A percentile compares a stretch with the other conserved stretches of the same genome.
Evolutionary conservation across 2,113 vertebrate species (phyloP).

Genomic region (Sinocyclocheilus rhinocerous): DNA sequence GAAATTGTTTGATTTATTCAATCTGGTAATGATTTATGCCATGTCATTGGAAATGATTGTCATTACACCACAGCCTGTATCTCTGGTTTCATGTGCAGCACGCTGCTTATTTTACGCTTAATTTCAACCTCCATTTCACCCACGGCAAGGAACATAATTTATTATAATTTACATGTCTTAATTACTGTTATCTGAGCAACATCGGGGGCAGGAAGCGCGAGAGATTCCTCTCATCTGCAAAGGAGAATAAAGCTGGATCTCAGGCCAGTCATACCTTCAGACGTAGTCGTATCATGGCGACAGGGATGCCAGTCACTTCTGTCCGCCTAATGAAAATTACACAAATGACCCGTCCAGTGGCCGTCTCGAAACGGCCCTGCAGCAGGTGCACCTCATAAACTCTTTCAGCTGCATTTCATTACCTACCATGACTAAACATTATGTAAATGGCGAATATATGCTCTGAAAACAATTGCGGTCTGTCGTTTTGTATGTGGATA

Average conservation of each 20-base stretch:
- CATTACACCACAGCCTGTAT: neutral
- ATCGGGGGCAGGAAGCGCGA: neutral
- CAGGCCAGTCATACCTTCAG: neutral
- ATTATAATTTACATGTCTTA: conserved; percentile 33
- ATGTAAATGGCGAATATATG: conserved; percentile 16
- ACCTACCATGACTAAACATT: conserved; percentile 27
- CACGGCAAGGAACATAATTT: conserved; percentile 20
- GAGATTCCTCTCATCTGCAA: conserved; percentile 6
- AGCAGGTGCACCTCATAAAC: conserved; percentile 37
- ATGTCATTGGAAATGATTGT: conserved; percentile 3
- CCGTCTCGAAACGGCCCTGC: neutral
- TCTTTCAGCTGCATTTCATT: conserved; percentile 34
- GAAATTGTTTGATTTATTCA: neutral
- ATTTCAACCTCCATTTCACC: conserved; percentile 17
- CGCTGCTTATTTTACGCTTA: neutral
- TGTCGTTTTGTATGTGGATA: neutral
- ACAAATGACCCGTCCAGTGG: conserved; percentile 27
- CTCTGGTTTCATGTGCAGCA: neutral
- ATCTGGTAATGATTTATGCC: neutral
- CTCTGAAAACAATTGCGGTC: conserved; percentile 5
- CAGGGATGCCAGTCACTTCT: neutral
- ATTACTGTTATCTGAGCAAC: conserved; percentile 26
- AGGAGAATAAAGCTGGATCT: neutral
- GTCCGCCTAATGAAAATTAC: conserved; percentile 8
- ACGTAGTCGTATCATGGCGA: neutral